Evolutionary conservation across 1,140 invertebrate genomes (phyloP).

Genomic region (Drosophila tristis): DNA sequence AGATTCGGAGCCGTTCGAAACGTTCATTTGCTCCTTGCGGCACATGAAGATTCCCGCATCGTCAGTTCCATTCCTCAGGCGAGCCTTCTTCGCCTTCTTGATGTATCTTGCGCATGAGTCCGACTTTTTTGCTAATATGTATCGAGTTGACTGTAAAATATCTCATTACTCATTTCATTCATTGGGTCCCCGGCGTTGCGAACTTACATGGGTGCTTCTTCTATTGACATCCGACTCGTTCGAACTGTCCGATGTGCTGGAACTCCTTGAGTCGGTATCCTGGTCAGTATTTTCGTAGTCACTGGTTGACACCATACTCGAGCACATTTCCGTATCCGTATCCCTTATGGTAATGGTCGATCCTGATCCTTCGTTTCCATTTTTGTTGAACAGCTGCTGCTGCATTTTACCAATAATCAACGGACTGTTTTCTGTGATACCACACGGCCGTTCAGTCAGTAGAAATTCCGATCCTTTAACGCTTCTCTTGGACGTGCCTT

Average conservation of each 20-base stretch:
- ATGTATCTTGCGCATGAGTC: neutral
- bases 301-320: constrained; percentile 18
- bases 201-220: constrained; percentile 20
- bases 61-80: constrained; percentile 7
- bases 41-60: neutral
- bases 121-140: constrained; percentile 1
- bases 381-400: constrained; percentile 32
- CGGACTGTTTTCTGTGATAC: neutral
- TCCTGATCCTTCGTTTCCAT: constrained; percentile 5
- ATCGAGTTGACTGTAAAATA: constrained; percentile 16
- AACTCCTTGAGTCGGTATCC: constrained; percentile 15
- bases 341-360: constrained; percentile 9
- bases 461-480: constrained; percentile 13
- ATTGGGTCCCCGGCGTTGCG: too few relatives aligned
- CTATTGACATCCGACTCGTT: constrained; percentile 24
- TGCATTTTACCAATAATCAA: constrained; percentile 21
- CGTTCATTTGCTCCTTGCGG: neutral
- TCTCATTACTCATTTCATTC: too few relatives aligned
- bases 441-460: neutral
- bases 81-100: constrained; percentile 15
- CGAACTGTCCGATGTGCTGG: constrained; percentile 19
- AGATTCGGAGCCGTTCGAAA: constrained; percentile 1
- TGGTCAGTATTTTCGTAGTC: constrained; percentile 23
- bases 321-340: constrained; percentile 1
- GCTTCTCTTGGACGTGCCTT: constrained; percentile 29